phyloP scores from a whole-genome alignment of 2,888 invertebrate species.

The Drosophila incognita region DNA sequence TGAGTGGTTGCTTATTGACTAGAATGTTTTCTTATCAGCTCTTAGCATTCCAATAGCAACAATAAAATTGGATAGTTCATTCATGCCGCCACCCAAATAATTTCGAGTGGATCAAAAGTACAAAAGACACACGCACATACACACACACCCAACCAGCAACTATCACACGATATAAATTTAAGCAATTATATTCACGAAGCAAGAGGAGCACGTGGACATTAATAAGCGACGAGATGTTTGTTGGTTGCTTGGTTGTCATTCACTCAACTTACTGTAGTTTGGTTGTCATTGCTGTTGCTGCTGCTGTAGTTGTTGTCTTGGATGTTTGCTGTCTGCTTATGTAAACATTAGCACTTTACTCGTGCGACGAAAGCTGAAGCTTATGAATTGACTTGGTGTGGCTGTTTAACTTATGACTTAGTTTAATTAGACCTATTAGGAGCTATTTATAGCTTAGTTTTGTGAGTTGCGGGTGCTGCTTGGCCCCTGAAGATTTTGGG shows the following conservation, averaged over 20 bases:
- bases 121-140: conserved; percentile 34
- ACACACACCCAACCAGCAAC: background rate
- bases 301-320: conserved; percentile 40
- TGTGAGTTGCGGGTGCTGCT: conserved; percentile 34
- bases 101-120: conserved; percentile 34
- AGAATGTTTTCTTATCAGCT: conserved; percentile 58
- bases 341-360: conserved; percentile 71
- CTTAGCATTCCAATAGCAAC: conserved; percentile 28
- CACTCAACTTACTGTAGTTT: conserved; percentile 63
- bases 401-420: conserved; percentile 48
- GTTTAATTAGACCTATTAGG: conserved; percentile 38
- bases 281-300: conserved; percentile 52
- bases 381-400: conserved; percentile 32
- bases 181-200: conserved; percentile 50
- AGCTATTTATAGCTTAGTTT: conserved; percentile 40
- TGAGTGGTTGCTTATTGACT: conserved; percentile 30
- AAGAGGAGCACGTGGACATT: conserved; percentile 55
- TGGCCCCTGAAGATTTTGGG: conserved; percentile 37
- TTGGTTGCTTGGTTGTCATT: background rate
- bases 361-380: conserved; percentile 40
- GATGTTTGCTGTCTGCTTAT: conserved; percentile 53
- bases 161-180: conserved; percentile 62
- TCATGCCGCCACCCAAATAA: conserved; percentile 27
- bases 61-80: conserved; percentile 27
- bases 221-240: conserved; percentile 5